Evolutionary conservation across 1,140 invertebrate species (phyloP).

Genomic region (Apis laboriosa): DNA sequence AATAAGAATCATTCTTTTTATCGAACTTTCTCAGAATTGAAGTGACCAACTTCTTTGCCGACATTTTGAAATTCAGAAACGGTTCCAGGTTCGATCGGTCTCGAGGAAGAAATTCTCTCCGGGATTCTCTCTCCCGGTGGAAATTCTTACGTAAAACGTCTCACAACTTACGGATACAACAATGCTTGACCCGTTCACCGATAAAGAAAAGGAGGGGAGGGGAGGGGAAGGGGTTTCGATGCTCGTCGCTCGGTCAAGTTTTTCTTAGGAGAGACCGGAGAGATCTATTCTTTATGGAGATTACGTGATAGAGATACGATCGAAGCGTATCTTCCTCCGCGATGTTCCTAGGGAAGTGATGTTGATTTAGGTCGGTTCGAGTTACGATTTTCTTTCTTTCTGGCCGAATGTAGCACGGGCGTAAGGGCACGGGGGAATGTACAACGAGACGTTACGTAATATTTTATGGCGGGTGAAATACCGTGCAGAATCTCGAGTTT

Average conservation of each 20-base stretch:
- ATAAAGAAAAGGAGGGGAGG: conserved; percentile 29
- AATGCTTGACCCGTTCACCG: conserved; percentile 30
- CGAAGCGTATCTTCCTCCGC: conserved; percentile 25
- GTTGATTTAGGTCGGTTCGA: conserved; percentile 39
- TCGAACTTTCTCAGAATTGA: no score
- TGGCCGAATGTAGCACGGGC: conserved; percentile 20
- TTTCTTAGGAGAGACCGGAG: conserved; percentile 13
- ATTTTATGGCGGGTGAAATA: conserved; percentile 25
- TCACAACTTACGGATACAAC: conserved; percentile 37
- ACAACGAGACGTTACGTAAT: conserved; percentile 3
- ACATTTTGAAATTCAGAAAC: conserved; percentile 12
- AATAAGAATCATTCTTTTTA: no score
- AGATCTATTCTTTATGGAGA: conserved; percentile 53
- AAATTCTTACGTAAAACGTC: conserved; percentile 41
- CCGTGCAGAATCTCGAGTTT: neutral
- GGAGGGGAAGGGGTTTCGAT: neutral
- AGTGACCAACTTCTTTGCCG: no score
- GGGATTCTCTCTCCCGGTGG: neutral
- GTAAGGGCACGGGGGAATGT: neutral
- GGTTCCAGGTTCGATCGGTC: neutral
- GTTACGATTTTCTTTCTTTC: conserved; percentile 36
- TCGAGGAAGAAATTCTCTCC: neutral
- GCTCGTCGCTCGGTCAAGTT: conserved; percentile 21
- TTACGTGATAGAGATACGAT: conserved; percentile 59
- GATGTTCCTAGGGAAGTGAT: conserved; percentile 27